Base-by-base conservation (phyloP, 2,797 vertebrate genomes). In the Neoniphon sammara region DNA sequence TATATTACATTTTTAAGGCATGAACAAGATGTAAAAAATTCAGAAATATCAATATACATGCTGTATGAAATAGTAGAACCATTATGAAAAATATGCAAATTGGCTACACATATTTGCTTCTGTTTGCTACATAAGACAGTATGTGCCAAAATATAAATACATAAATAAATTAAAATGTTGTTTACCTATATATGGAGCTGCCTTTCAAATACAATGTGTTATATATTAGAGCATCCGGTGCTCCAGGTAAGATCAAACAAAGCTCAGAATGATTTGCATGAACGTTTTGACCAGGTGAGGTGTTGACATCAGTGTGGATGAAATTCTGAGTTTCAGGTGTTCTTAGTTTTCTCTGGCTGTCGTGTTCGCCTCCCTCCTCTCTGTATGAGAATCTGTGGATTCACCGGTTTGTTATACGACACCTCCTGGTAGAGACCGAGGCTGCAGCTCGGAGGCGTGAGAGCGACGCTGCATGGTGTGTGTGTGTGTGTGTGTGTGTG, bases 381-480 rank as follows among this genome's bases (percentile, higher is more conserved):
- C 66, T 75, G 74, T 12, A 34, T 39, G 59, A 10, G 23, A 47
- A 66, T 66, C 79, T 71, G 15, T 68, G 58, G 79, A 44, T 73
- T 78, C 80, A 62, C 67, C 31, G 62, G 57, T 79, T 74, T 65
- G 59, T 86, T 55, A 80, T 15, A 77, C 83, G 87, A 90, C 88
- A 89, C 88, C 90, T 93, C 83, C 90, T 91, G 88, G 90, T 85
- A 15, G 83, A 87, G 70, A 81, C 50, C 15, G 86, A 84, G 67
- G 88, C 84, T 84, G 88, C 88, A 89, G 79, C 80, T 66, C 42
- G 1, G 10, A 77, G 82, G 67, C 66, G 31, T 80, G 66, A 46
- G 27, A 49, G 34, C 47, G 25, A 30, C 23, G 14, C 11, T 53
- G 23, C 7, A 54, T 31, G 15, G 34, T 23, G 2, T 61, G 65